phyloP scores from a whole-genome alignment of 2,113 vertebrate species.

The Vireo altiloquus region DNA sequence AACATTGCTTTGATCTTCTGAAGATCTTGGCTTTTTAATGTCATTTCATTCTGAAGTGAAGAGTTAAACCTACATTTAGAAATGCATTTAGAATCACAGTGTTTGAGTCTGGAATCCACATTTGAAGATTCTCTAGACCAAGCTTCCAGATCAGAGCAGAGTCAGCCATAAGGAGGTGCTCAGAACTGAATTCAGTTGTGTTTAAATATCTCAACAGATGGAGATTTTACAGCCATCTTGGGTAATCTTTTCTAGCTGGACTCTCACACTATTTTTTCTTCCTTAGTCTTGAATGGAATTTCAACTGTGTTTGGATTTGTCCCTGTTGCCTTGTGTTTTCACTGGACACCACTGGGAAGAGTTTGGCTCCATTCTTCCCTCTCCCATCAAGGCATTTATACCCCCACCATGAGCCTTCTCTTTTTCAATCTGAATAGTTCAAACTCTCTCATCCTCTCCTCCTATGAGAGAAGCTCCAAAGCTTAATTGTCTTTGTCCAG shows the following conservation, averaged over 20 bases:
- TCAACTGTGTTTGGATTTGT: background rate
- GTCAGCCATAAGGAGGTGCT: background rate
- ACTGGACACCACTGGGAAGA: background rate
- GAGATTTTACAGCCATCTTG: background rate
- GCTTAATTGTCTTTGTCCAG: background rate
- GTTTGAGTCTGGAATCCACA: background rate
- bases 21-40: background rate
- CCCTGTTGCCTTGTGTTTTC: background rate
- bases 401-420: background rate
- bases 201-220: background rate
- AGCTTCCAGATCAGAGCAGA: background rate
- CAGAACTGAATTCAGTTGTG: accelerated
- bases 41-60: background rate
- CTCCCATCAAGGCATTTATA: background rate
- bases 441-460: background rate
- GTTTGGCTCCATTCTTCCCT: background rate
- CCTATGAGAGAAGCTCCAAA: background rate
- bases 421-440: background rate
- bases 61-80: background rate
- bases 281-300: background rate
- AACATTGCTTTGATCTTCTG: background rate
- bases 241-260: background rate
- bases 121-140: background rate
- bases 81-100: background rate
- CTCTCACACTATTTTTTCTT: accelerated